Base-by-base conservation (phyloP, 2,888 invertebrate genomes). In the Drosophila meridiana region DNA sequence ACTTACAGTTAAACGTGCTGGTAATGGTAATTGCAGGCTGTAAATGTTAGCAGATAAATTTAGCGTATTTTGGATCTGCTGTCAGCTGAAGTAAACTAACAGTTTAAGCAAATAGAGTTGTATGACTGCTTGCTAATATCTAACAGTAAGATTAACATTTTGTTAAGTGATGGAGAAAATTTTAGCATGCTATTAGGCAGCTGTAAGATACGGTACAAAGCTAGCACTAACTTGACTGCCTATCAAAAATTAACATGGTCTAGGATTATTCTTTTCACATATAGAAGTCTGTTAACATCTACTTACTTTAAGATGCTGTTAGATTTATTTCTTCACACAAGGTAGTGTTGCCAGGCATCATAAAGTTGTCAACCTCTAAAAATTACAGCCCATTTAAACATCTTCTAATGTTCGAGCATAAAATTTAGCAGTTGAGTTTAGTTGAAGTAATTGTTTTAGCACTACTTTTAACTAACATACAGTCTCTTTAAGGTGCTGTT, bases 61-160 rank as follows among this genome's bases (percentile, higher is more conserved):
- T 4, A 50, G 20, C 1, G 0, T 7, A 1, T 3, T 11, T 6
- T 8, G 1, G 13, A 6, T 9, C 32, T 32, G 32, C n/a, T 32
- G 32, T 14, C 8, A 32, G 14, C 48, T 14, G 48, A 48, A 14
- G 28, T 28, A 1, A 47, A 28, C 28, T 2, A 3, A 1, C 6
- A 14, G 0, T 2, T 2, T 14, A 14, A 28, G 7, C 7, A 13
- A 6, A 2, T 0, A 28, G 7, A 0, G 7, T 1, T 4, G 0
- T 26, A 20, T 14, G 48, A 30, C n/a, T 30, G 30, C 0, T 9
- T 32, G 4, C 32, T 9, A 32, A 48, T 20, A 48, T 4, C 9
- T 32, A 2, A n/a, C 4, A 32, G 32, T 32, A 9, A n/a, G 0
- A 2, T 48, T 48, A 30, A 48, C 48, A 14, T 30, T 14, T 6